A percentile compares a stretch with the other conserved stretches of the same genome.
phyloP scores from a whole-genome alignment of 2,888 invertebrate genomes.

The Caenorhabditis sulstoni region DNA sequence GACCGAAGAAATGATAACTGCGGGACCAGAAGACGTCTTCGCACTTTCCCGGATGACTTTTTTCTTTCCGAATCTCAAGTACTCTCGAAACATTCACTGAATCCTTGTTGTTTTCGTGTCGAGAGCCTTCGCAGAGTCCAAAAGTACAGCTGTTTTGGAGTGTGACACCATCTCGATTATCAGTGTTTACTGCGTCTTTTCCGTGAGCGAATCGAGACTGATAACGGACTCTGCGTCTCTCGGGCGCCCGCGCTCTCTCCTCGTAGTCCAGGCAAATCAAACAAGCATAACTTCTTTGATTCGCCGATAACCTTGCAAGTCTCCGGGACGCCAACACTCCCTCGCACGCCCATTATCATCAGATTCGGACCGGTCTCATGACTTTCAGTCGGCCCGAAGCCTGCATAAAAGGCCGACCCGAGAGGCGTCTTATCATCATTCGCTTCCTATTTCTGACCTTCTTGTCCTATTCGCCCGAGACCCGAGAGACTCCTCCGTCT shows the following conservation, averaged over 20 bases:
- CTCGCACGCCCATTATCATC: conserved; percentile 38
- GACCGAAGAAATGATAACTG: too few relatives aligned
- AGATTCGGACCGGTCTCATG: conserved; percentile 48
- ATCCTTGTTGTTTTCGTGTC: too few relatives aligned
- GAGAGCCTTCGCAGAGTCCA: too few relatives aligned
- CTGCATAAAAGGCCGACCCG: conserved; percentile 41
- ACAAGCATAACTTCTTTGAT: conserved; percentile 41
- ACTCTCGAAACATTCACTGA: neutral
- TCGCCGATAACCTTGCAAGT: conserved; percentile 39
- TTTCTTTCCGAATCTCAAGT: neutral
- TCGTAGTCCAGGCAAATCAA: conserved; percentile 20
- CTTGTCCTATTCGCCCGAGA: conserved; percentile 39
- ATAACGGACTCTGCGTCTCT: conserved; percentile 31
- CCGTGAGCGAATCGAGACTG: conserved; percentile 22
- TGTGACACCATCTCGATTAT: conserved; percentile 14
- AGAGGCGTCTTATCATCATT: conserved; percentile 26
- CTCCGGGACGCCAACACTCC: conserved; percentile 35
- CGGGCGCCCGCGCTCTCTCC: conserved; percentile 22
- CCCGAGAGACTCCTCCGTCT: conserved; percentile 40
- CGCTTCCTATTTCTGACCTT: conserved; percentile 42
- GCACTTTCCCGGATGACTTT: too few relatives aligned
- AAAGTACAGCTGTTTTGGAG: conserved; percentile 21
- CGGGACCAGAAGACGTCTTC: too few relatives aligned
- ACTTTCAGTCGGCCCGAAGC: conserved; percentile 26
- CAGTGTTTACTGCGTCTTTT: conserved; percentile 17